Base-by-base conservation (phyloP, 2,888 invertebrate species). In the Lepidochrysops patricia region DNA sequence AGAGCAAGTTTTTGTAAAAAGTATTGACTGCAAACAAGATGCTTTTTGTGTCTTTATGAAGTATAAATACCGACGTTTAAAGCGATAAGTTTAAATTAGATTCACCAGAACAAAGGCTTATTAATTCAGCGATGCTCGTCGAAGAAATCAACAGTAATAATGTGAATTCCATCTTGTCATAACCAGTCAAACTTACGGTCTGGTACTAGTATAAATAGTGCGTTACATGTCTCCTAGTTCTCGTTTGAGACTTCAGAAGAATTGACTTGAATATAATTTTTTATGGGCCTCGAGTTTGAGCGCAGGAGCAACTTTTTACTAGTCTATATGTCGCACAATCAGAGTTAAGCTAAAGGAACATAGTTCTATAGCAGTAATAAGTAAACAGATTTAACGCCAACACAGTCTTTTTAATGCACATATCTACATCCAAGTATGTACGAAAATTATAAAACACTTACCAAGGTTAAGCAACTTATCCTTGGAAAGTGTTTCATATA, bases 151-250 rank as follows among this genome's bases (percentile, higher is more conserved):
- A 62, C 70, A 67, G 68, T 69, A 76, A 71, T 73, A 73, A 76
- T 75, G 79, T 71, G 74, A 75, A 78, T 80, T 74, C 70, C 74
- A 71, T 71, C 68, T 72, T 76, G 77, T 79, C 79, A 77, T 72
- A 72, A 72, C 72, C 73, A 73, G 74, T 78, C 73, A 74, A 73
- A 60, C 60, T 60, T 62, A 64, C 68, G 72, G 69, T 67, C n/a
- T 32, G 49, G 35, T 58, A 34, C 25, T 58, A 49, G 43, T 23
- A 23, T 37, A 43, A 48, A 54, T 54, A 25, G 27, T 48, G 15
- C 60, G 34, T 32, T 57, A 60, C 57, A 57, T 26, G 57, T 59
- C 52, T 27, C 52, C 34, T 58, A 49, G n/a, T n/a, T 32, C 26
- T 52, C 35, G 52, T 52, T 15, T 32, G 15, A 32, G 6, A 35